Conservation (phyloP, 1,140 invertebrate species). For the Sogatella furcifera region DNA sequence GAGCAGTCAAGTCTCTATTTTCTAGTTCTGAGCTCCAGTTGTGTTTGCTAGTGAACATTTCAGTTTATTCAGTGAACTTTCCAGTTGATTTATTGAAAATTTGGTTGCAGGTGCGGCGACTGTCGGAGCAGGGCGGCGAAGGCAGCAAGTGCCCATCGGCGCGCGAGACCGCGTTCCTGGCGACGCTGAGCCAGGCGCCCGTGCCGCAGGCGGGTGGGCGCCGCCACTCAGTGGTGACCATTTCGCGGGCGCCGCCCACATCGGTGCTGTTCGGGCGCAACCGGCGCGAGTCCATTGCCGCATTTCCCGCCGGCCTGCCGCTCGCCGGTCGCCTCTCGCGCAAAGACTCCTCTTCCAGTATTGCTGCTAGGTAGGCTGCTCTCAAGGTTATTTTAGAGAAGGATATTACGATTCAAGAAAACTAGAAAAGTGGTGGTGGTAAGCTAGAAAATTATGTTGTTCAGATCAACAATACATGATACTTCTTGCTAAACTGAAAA, state of each 20-base stretch:
- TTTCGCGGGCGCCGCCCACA: constrained; percentile 60
- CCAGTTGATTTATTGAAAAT: too few species aligned
- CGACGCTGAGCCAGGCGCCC: constrained; percentile 59
- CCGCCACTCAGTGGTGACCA: constrained; percentile 72
- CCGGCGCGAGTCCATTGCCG: constrained; percentile 66
- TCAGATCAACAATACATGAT: too few species aligned
- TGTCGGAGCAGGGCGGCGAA: constrained; percentile 66
- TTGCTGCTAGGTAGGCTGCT: constrained; percentile 4
- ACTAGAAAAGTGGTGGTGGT: too few species aligned
- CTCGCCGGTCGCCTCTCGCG: constrained; percentile 12
- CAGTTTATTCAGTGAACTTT: too few species aligned
- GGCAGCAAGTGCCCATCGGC: constrained; percentile 46
- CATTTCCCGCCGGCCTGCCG: constrained; percentile 40
- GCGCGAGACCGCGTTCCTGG: constrained; percentile 63
- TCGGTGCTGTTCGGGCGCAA: constrained; percentile 52
- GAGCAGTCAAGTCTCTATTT: too few species aligned
- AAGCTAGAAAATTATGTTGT: too few species aligned
- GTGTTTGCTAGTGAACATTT: too few species aligned
- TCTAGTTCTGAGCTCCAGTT: too few species aligned
- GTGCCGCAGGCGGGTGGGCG: constrained; percentile 57
- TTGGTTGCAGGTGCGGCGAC: constrained; percentile 46
- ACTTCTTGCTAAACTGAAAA: too few species aligned
- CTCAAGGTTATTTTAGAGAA: neutral
- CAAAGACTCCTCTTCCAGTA: constrained; percentile 20
- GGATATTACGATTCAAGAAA: too few species aligned